phyloP scores from a whole-genome alignment of 2,888 invertebrate genomes.

The Protodeltote pygarga region DNA sequence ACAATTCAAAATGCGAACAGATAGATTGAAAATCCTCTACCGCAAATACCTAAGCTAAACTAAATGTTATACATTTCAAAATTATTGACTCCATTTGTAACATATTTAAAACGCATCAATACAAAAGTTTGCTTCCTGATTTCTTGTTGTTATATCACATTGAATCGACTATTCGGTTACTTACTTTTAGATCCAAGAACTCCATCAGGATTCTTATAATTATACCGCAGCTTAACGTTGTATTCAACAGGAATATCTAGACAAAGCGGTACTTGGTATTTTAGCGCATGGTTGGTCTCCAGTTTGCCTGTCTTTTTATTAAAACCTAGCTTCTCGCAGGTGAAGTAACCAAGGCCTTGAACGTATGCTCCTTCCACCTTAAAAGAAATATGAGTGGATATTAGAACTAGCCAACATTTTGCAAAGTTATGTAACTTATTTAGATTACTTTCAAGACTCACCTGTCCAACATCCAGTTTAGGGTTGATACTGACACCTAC shows the following conservation, averaged over 20 bases:
- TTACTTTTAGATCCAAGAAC: conserved; percentile 90
- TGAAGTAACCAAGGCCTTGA: conserved; percentile 90
- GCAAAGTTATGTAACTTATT: too few species aligned
- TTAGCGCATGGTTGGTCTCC: conserved; percentile 90
- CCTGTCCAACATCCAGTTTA: conserved; percentile 89
- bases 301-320: conserved; percentile 88
- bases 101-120: too few species aligned
- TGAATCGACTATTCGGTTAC: too few species aligned
- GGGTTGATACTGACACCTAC: conserved; percentile 90
- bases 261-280: conserved; percentile 89
- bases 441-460: too few species aligned
- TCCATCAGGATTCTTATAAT: conserved; percentile 88
- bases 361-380: conserved; percentile 90
- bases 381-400: conserved; percentile 17
- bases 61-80: too few species aligned
- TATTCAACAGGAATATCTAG: conserved; percentile 90
- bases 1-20: too few species aligned
- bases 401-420: too few species aligned
- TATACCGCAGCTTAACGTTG: conserved; percentile 87
- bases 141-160: too few species aligned
- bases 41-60: too few species aligned
- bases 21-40: too few species aligned
- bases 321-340: conserved; percentile 89
- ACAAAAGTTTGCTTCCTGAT: too few species aligned
- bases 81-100: too few species aligned